Conservation (phyloP, 2,888 invertebrate species). For the Leptinotarsa tumamoca region DNA sequence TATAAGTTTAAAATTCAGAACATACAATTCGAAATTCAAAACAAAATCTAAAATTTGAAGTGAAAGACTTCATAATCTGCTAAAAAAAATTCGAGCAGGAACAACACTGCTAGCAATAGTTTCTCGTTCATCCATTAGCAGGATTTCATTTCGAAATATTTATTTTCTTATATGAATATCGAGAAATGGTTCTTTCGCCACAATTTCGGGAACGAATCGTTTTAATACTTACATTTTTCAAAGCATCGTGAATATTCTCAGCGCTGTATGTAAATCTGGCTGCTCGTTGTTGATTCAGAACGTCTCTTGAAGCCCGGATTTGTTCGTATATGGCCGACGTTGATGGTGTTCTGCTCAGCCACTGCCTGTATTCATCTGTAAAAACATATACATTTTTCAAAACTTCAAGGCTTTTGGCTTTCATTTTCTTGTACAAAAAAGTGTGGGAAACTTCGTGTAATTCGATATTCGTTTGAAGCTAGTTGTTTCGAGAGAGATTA, state of each 20-base stretch:
- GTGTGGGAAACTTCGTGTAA: not conserved
- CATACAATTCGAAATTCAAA: too few relatives aligned
- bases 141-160: too few relatives aligned
- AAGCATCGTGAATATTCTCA: constrained; percentile 89
- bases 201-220: too few relatives aligned
- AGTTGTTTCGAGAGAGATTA: too few relatives aligned
- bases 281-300: constrained; percentile 76
- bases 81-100: too few relatives aligned
- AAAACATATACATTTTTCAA: constrained; percentile 66
- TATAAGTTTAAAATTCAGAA: too few relatives aligned
- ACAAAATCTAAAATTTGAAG: too few relatives aligned
- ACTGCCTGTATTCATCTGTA: constrained; percentile 92
- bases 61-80: too few relatives aligned
- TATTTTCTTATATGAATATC: too few relatives aligned
- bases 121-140: too few relatives aligned
- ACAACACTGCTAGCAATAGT: too few relatives aligned
- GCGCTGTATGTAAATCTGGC: constrained; percentile 90
- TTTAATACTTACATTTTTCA: constrained; percentile 78
- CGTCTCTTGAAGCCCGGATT: constrained; percentile 84
- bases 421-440: constrained; percentile 56
- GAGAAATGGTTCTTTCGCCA: too few relatives aligned
- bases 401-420: constrained; percentile 44
- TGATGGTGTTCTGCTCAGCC: constrained; percentile 90
- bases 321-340: constrained; percentile 94
- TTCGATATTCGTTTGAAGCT: constrained; percentile 20